Evolutionary conservation across 2,113 vertebrate genomes (phyloP), one percentile per base, ranked within the genome.

Genomic region (Tetrax tetrax): DNA sequence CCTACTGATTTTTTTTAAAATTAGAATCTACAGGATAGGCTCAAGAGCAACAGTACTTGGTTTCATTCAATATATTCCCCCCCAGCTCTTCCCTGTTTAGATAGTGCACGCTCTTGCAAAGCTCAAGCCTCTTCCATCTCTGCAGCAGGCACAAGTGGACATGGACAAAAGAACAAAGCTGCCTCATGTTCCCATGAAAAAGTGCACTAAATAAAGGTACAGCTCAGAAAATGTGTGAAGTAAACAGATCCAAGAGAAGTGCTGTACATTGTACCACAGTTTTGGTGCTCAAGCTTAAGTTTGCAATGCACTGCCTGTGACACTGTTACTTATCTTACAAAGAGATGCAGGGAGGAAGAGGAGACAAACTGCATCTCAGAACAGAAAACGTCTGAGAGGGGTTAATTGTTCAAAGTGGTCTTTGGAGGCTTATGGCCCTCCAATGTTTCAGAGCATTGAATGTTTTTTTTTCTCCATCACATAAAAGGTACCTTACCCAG

Each of bases 11-110:
- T 65, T 74, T 51, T 48, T 35, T 12, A 41, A 41, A 22, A 6
- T 37, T 38, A 9, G 8, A 59, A 23, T 18, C 11, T 13, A 45
- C 9, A 9, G 28, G 8, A 13, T 10, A 50, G 1, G 0, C 17
- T 37, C 1, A 0, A 78, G 12, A 78, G 5, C 54, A 77, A 15
- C 5, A 56, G 9, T 53, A 54, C 12, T 2, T 66, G 51, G 4
- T 6, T 70, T 87, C 7, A 17, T 51, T 59, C 25, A 33, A 17
- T 50, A 3, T 21, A 24, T 22, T 47, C 5, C 10, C 4, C 5
- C 9, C 57, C 14, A n/a, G 19, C 41, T 70, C 14, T 50, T 70
- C 18, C 27, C 12, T 75, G 5, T 63, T 51, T 64, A 53, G 43
- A 27, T 53, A 47, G 13, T 33, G 12, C 13, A 14, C 0, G 4